Base-by-base conservation (phyloP, 2,113 vertebrate genomes). In the Neotoma lepida region DNA sequence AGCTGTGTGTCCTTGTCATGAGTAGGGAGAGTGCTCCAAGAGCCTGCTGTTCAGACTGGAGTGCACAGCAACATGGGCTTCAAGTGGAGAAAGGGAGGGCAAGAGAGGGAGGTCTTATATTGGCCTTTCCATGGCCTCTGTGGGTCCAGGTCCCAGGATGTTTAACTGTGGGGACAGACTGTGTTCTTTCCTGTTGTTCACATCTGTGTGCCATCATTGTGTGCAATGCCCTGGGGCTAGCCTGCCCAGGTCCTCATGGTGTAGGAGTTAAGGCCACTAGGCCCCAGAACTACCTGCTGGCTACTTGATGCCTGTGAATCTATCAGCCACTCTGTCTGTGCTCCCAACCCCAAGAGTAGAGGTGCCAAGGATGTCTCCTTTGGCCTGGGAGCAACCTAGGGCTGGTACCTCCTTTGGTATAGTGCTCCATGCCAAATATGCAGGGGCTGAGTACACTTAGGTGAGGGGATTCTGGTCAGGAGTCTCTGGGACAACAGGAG, bases 271-370 rank as follows among this genome's bases (percentile, higher is more conserved):
- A 70, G 58, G 28, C 35, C 4, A 2, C 24, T 0, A 33, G 77
- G 63, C n/a, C 46, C 35, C 51, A 82, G 26, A 4, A 22, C 30
- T 18, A 20, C 64, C 63, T 13, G 4, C 61, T 10, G n/a, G 68
- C 22, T 5, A 12, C 41, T 12, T 44, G 18, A 2, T 56, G 13
- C 90, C 41, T 56, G 6, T 68, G 17, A 54, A 61, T 64, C 4
- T 0, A 3, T 28, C 35, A 2, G 1, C 28, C 0, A 0, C 54
- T 66, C 14, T 0, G 1, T 39, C 14, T 30, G 12, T 56, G 22
- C 26, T 17, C 26, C 44, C 2, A 33, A 6, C 33, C 28, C 18
- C 49, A 17, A 33, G 22, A 56, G 49, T 22, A 14, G 24, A 44
- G n/a, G 5, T 26, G n/a, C 44, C 58, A 54, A 46, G 6, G 17